Percentiles rank a stretch among this genome's conserved stretches.
Evolutionary conservation across 1,140 invertebrate genomes (phyloP).

Genomic region (Heterodera carotae): DNA sequence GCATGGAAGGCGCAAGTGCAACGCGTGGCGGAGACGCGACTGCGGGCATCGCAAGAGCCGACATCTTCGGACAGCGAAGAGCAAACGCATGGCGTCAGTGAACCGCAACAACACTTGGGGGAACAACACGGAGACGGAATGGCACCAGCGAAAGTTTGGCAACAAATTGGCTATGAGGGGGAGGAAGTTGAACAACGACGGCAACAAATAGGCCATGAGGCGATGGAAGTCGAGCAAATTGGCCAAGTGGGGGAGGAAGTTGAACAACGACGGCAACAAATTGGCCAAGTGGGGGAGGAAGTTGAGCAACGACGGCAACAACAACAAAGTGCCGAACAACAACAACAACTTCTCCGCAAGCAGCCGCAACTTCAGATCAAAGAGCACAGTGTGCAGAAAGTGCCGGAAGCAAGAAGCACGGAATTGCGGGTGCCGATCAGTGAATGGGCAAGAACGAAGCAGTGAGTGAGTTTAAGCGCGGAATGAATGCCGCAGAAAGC

Average conservation of each 20-base stretch:
- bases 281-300: too few relatives aligned
- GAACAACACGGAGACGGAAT: conserved; percentile 1
- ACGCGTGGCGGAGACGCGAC: not conserved
- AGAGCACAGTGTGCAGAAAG: not conserved
- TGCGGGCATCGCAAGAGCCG: conserved; percentile 24
- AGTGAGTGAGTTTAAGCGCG: not conserved
- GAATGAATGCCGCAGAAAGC: too few relatives aligned
- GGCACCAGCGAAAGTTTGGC: not conserved
- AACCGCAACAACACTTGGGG: not conserved
- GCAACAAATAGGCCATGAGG: too few relatives aligned
- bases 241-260: too few relatives aligned
- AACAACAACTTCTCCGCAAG: not conserved
- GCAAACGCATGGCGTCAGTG: not conserved
- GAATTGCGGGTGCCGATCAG: not conserved
- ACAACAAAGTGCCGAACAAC: not conserved
- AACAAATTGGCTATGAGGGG: too few relatives aligned
- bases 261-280: too few relatives aligned
- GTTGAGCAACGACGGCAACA: not conserved
- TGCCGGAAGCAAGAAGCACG: not conserved
- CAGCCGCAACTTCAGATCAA: too few relatives aligned
- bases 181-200: too few relatives aligned
- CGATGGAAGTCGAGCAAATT: not conserved
- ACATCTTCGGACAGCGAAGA: not conserved
- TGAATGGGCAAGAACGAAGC: not conserved
- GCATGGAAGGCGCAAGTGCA: conserved; percentile 27